phyloP scores from a whole-genome alignment of 2,113 vertebrate species.

The Phaethon lepturus region DNA sequence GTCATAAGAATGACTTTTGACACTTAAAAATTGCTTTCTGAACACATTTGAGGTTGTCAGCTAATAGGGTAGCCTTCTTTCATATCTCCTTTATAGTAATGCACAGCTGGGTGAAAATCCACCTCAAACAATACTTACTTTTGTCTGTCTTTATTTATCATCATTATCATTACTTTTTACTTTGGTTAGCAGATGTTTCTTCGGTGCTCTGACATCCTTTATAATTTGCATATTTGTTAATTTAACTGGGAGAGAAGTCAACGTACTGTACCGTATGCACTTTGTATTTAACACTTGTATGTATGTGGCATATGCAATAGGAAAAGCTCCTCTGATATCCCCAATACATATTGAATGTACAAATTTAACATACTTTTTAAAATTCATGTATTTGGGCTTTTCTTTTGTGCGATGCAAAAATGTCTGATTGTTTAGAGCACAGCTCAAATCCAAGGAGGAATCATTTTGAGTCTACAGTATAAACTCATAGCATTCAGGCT shows the following conservation, averaged over 20 bases:
- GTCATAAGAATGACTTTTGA: neutral
- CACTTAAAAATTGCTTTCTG: conserved; percentile 6
- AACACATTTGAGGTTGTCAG: neutral
- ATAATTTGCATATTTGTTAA: conserved; percentile 79
- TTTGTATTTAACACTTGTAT: conserved; percentile 1
- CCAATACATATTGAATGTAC: neutral
- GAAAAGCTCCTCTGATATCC: neutral
- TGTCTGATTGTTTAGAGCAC: conserved; percentile 29
- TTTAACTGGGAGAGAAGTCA: conserved; percentile 67
- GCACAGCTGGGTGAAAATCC: conserved; percentile 64
- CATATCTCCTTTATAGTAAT: conserved; percentile 7
- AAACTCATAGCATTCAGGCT: conserved; percentile 65
- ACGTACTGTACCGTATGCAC: conserved; percentile 35
- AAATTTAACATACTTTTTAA: conserved; percentile 32
- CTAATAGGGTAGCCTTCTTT: conserved; percentile 18
- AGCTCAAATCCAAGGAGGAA: conserved; percentile 48
- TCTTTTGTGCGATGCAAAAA: conserved; percentile 15
- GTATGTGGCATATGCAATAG: neutral
- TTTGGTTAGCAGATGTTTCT: conserved; percentile 81
- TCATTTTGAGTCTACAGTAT: conserved; percentile 48
- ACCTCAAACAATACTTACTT: conserved; percentile 68
- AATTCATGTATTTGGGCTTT: conserved; percentile 37
- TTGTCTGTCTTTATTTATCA: conserved; percentile 73
- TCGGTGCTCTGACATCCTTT: conserved; percentile 75
- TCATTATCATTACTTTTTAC: conserved; percentile 72